Evolutionary conservation across 2,113 vertebrate genomes (phyloP).

Genomic region (Clarias macrocephalus): DNA sequence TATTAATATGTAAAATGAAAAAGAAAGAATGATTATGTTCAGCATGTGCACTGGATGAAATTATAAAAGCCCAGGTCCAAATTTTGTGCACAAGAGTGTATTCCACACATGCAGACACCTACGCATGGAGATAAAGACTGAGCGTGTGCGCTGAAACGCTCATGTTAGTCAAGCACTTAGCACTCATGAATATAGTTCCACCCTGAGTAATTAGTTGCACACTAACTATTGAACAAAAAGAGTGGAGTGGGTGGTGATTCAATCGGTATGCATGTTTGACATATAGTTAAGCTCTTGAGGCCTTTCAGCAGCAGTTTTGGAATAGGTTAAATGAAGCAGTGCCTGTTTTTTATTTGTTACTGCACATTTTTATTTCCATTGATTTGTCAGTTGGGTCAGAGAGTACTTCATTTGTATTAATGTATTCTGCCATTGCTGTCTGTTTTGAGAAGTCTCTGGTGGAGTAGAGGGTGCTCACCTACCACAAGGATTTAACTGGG

Average conservation of each 20-base stretch:
- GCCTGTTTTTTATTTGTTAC: conserved; percentile 59
- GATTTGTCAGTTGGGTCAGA: conserved; percentile 69
- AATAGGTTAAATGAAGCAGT: conserved; percentile 61
- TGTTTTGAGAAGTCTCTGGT: conserved; percentile 51
- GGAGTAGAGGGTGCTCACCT: conserved; percentile 56
- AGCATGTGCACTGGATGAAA: not conserved
- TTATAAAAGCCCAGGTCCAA: conserved; percentile 17
- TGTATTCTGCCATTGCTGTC: conserved; percentile 65
- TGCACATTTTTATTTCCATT: conserved; percentile 63
- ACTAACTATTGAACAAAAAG: conserved; percentile 51
- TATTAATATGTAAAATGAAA: not conserved
- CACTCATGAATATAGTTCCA: conserved; percentile 58
- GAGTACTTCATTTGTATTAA: conserved; percentile 61
- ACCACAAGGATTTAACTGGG: conserved; percentile 63
- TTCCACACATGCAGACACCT: conserved; percentile 24
- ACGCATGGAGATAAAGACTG: not conserved
- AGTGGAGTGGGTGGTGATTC: conserved; percentile 63
- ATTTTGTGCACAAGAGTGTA: conserved; percentile 15
- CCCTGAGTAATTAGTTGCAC: conserved; percentile 65
- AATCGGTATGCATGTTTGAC: conserved; percentile 54
- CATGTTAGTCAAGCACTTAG: conserved; percentile 47
- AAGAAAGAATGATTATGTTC: not conserved
- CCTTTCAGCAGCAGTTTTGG: conserved; percentile 53
- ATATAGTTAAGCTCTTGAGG: conserved; percentile 62
- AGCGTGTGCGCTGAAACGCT: conserved; percentile 41